Conservation (phyloP, 2,888 invertebrate genomes). For the Dione juno region DNA sequence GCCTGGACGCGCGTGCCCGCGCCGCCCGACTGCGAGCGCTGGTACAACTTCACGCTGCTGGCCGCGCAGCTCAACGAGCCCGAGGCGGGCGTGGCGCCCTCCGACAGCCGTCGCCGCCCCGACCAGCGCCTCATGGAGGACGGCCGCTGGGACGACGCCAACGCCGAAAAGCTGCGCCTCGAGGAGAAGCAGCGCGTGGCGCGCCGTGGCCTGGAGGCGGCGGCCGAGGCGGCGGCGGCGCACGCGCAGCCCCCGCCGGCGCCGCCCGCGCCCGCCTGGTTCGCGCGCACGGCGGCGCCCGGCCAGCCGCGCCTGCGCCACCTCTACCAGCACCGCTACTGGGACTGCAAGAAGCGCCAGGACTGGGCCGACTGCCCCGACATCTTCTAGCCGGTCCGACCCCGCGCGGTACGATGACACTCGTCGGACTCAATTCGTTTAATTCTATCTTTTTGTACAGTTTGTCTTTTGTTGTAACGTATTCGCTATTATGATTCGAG, state of each 20-base stretch:
- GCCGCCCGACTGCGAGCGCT: conserved; percentile 84
- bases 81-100: conserved; percentile 96
- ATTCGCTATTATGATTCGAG: background rate
- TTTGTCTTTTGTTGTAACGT: background rate
- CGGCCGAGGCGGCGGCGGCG: conserved; percentile 88
- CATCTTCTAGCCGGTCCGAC: conserved; percentile 86
- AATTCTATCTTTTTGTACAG: conserved; percentile 11
- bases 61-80: conserved; percentile 98
- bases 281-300: conserved; percentile 88
- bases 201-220: conserved; percentile 90
- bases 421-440: background rate
- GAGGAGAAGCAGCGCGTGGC: conserved; percentile 97
- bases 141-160: conserved; percentile 95
- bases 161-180: conserved; percentile 90
- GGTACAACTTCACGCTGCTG: conserved; percentile 92
- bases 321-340: conserved; percentile 94
- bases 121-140: conserved; percentile 99
- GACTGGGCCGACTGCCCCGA: conserved; percentile 97
- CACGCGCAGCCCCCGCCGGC: conserved; percentile 85
- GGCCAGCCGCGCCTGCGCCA: conserved; percentile 84
- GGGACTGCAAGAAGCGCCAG: conserved; percentile 93
- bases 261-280: conserved; percentile 92
- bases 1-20: conserved; percentile 94
- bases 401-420: too few species aligned
- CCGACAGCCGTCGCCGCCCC: conserved; percentile 95